These are phyloP conservation scores for Cheiracanthium punctorium DNA, from an alignment of 2,888 invertebrate genomes.

Conservation along the genomic window DNA sequence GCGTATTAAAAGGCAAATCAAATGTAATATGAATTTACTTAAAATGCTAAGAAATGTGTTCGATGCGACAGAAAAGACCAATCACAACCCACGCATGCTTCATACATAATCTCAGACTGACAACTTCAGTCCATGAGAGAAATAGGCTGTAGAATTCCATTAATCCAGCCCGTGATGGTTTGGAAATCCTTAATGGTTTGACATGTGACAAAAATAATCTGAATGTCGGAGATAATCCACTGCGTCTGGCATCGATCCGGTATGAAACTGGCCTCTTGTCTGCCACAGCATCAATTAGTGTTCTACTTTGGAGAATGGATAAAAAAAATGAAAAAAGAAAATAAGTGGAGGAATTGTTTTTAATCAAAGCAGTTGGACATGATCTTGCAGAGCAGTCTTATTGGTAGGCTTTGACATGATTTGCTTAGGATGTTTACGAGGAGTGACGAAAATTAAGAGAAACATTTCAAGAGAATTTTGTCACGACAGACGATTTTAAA, in stretches of 20 bases:
- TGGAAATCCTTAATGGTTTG: neutral
- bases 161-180: neutral
- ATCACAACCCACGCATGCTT: neutral
- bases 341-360: neutral
- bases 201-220: slow-evolving; percentile 9
- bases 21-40: no score
- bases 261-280: neutral
- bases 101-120: neutral
- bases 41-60: no score
- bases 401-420: no score
- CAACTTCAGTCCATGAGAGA: neutral
- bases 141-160: neutral
- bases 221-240: neutral
- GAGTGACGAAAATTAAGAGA: no score
- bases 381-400: no score
- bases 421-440: no score
- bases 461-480: no score
- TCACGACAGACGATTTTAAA: no score
- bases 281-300: neutral
- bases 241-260: neutral
- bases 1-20: no score
- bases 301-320: neutral
- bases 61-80: no score
- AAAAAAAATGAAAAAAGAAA: no score
- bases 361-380: neutral